Evolutionary conservation across 1,140 invertebrate species (phyloP), one percentile per base, ranked within the genome.

Genomic region (Drosophila ambigua): DNA sequence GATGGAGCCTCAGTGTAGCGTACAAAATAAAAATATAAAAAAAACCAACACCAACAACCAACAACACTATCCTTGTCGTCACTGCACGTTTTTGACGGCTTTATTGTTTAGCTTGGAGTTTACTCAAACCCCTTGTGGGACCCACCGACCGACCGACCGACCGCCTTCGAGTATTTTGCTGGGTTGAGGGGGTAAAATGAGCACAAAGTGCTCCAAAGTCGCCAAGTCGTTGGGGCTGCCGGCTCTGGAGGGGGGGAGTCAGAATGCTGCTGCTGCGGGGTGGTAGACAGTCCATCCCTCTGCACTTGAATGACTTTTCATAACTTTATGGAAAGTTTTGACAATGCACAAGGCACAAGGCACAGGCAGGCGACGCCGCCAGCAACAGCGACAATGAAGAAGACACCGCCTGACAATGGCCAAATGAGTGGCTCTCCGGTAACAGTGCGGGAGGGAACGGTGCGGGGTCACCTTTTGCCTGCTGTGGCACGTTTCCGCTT

Each of bases 221-320:
- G 57, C 78, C 81, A 85, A 85, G 79, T 64, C 55, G 62, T 61
- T 59, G 62, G 31, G 23, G 44, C 55, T 57, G 45, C 53, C 45
- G 54, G 43, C 43, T 31, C 13, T 28, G 51, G 52, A 39, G 15
- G 59, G 8, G 8, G 31, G 8, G 2, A n/a, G n/a, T 1, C 9
- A 31, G 8, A 8, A 31, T 8, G 3, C 31, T 31, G 31, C 2
- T 35, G 44, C 16, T 15, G 13, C 31, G 46, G 20, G 28, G 35
- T 39, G 35, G 35, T 2, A 39, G 35, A 39, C 35, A 39, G 11
- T 39, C 35, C 35, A 5, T 39, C 11, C 35, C 35, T 39, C 76
- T 61, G 74, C 75, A 87, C 82, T 85, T 85, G 82, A 85, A 85
- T 85, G 82, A 85, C 82, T 85, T 85, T 85, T 85, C 82, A 85